A percentile compares a stretch with the other conserved stretches of the same genome.
Evolutionary conservation across 2,888 invertebrate genomes (phyloP).

Genomic region (Spisula subtruncata): DNA sequence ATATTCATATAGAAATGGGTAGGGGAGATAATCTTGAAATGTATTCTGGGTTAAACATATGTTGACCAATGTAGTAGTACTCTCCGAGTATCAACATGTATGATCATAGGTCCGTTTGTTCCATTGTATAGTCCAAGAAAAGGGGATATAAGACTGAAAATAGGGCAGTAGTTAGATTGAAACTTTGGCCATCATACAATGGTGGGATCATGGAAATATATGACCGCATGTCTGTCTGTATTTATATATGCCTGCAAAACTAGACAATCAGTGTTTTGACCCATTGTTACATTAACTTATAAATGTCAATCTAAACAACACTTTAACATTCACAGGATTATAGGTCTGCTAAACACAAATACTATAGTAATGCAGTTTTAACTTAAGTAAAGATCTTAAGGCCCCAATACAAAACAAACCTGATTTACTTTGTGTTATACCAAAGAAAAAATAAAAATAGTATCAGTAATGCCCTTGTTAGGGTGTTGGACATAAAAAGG

Average conservation of each 20-base stretch:
- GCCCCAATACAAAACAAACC: too few relatives aligned
- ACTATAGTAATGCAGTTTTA: too few relatives aligned
- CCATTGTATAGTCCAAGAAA: background rate
- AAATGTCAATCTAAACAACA: background rate
- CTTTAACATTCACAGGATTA: too few relatives aligned
- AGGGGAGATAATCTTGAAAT: too few relatives aligned
- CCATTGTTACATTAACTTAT: background rate
- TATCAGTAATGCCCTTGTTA: too few relatives aligned
- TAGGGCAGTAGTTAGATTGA: conserved; percentile 11
- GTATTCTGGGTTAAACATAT: too few relatives aligned
- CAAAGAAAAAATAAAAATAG: too few relatives aligned
- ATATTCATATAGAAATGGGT: too few relatives aligned
- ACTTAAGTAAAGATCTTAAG: too few relatives aligned
- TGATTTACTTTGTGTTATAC: too few relatives aligned
- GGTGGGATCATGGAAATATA: background rate
- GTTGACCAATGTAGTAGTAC: background rate
- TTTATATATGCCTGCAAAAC: background rate
- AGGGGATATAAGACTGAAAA: background rate
- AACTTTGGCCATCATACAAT: background rate
- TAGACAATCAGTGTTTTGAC: background rate
- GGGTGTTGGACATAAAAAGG: too few relatives aligned
- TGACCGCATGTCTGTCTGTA: background rate
- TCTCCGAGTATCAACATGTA: background rate
- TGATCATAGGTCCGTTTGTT: background rate
- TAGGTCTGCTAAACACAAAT: too few relatives aligned